Evolutionary conservation across 2,888 invertebrate genomes (phyloP), one percentile per base, ranked within the genome.

Genomic region (Panopea generosa): DNA sequence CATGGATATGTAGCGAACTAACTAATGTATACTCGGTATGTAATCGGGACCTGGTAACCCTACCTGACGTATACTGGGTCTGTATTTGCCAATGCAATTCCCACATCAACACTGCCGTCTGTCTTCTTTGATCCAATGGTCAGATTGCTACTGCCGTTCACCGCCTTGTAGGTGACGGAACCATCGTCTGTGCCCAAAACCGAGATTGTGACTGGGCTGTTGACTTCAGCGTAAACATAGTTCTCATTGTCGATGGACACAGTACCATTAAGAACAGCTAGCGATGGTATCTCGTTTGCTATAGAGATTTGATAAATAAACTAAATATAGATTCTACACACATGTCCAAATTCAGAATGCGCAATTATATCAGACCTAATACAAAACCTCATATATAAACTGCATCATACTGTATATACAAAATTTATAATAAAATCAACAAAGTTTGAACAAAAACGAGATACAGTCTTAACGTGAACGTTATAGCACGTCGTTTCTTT

Each of bases 51-150:
- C n/a, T n/a, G n/a, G n/a, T n/a, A n/a, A n/a, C 16, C 45, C 24
- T 50, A 77, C 77, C 72, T 69, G 0, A 77, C 24, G 26, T 14
- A 26, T 45, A 63, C 61, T 7, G 77, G 72, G 40, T 59, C 43
- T 2, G 60, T 45, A 45, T 65, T 43, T n/a, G 47, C 53, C n/a
- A 73, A 24, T 2, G 47, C 49, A 11, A 72, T n/a, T 20, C 27
- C 69, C 20, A 77, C 69, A 27, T 77, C 56, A 1, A 68, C 68
- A 27, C 60, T 63, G 29, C 65, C 62, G 22, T 63, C 60, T 33
- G 57, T 47, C 20, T 22, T 24, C 18, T 43, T 47, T 9, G 53
- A 29, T 1, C 72, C 61, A 6, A 72, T 16, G 27, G 61, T 50
- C 9, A 68, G 72, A 20, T 50, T 68, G 1, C 66, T 45, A 14